phyloP scores from a whole-genome alignment of 2,797 vertebrate species.

The Meda fulgida region DNA sequence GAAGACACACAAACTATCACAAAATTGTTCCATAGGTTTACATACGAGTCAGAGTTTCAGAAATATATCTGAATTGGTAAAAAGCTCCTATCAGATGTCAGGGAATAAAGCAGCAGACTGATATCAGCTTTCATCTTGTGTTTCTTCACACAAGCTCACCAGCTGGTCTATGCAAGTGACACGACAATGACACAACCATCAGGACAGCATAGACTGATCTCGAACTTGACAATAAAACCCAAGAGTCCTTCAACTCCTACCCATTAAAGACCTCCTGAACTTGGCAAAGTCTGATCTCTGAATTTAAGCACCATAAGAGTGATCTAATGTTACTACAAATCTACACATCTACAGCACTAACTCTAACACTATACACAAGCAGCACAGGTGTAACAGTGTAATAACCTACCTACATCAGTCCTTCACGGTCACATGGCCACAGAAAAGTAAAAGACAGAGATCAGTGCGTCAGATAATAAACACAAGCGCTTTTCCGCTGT shows the following conservation, averaged over 20 bases:
- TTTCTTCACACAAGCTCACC: conserved; percentile 70
- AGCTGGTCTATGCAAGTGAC: conserved; percentile 67
- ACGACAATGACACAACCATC: conserved; percentile 26
- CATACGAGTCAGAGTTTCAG: background rate
- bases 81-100: conserved; percentile 23
- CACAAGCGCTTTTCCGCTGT: conserved; percentile 7
- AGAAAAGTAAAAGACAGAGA: conserved; percentile 3
- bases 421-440: conserved; percentile 25
- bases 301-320: background rate
- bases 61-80: conserved; percentile 10
- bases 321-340: background rate
- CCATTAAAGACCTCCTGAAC: background rate
- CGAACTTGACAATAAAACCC: conserved; percentile 15
- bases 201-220: background rate
- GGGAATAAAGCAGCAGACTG: conserved; percentile 24
- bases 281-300: background rate
- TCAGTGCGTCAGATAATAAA: conserved; percentile 14
- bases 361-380: background rate
- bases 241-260: background rate
- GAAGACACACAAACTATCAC: conserved; percentile 5
- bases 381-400: background rate
- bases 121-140: conserved; percentile 74
- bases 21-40: background rate
- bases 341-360: background rate
- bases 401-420: conserved; percentile 21